These are phyloP conservation scores for fruit fly (Drosophila melanogaster) DNA, from an alignment of 1,140 invertebrate genomes.

Conservation along the genomic window Release_6_plus_ISO1_MT NT_033779.5:19021001-19021500, in stretches of 20 bases:
- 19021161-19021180: too few species aligned
- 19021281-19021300: background rate
- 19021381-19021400: constrained; percentile 14
- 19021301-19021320: constrained; percentile 16
- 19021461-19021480: constrained; percentile 81
- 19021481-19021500: constrained; percentile 83
- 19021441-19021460: constrained; percentile 33
- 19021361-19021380: constrained; percentile 67
- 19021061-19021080: too few species aligned
- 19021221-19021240: too few species aligned
- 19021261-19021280: too few species aligned
- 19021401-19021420: background rate
- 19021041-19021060: too few species aligned
- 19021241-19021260: background rate
- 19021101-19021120: too few species aligned
- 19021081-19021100: too few species aligned
- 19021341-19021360: constrained; percentile 78
- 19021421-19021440: constrained; percentile 6
- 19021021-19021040: background rate
- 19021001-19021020: background rate
- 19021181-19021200: too few species aligned
- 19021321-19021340: constrained; percentile 62
- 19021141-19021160: too few species aligned
- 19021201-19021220: too few species aligned
- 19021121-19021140: too few species aligned